Base-by-base conservation (phyloP, 2,113 vertebrate species). In the Hyperopisus bebe region DNA sequence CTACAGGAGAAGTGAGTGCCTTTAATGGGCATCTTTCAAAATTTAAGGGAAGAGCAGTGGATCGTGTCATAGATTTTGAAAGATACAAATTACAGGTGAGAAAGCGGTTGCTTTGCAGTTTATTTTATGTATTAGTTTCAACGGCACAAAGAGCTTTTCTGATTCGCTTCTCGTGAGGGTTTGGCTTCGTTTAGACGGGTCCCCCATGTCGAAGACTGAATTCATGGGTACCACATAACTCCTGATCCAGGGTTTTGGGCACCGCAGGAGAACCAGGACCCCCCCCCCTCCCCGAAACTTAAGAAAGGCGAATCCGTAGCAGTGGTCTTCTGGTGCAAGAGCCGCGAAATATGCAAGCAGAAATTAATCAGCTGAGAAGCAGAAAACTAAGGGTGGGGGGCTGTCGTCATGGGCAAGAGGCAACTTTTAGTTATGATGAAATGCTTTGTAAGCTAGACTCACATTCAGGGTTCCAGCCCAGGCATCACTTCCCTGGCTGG, bases 351-450 rank as follows among this genome's bases (percentile, higher is more conserved):
- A 39, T 39, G 0, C 70, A 77, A 39, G 70, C 31, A 77, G 70
- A 77, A 77, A 77, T 39, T 31, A 77, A 77, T 77, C 31, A 17
- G 70, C 70, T 39, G 15, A 19, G 70, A 77, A 74, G 10, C 31
- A 21, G 86, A 88, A 70, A 70, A 39, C 27, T 31, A 21, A 31
- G 88, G 17, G 44, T 47, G 15, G 88, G 62, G 88, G 88, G 44
- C 21, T 46, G n/a, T 88, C n/a, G 55, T 66, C 42, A 42, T 42
- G 74, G 74, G 74, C 74, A 8, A 42, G 48, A 70, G 39, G 62
- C n/a, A 47, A 51, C 88, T 89, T 82, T 89, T 39, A 17, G 88
- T 82, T 48, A 89, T 89, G 88, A 89, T 89, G 88, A 89, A 89
- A 89, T 80, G 50, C 88, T 51, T 82, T 89, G 88, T 74, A 89